These are phyloP conservation scores for Alviniconcha strummeri DNA, from an alignment of 2,888 invertebrate species.

Conservation along the genomic window DNA sequence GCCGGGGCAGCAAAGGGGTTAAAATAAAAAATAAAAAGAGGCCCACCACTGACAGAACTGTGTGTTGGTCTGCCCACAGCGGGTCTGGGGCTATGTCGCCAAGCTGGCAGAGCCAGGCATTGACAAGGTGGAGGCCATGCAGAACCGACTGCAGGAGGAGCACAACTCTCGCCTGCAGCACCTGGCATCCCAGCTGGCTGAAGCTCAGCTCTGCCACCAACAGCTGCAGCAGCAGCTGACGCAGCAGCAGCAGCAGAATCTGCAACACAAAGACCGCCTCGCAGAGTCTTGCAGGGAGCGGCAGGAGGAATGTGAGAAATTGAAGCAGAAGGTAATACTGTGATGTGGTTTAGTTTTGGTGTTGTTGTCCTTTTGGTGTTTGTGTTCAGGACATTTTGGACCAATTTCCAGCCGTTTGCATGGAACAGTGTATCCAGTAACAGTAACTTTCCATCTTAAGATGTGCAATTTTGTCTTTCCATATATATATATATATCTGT, in stretches of 20 bases:
- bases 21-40: no score
- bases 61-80: not conserved
- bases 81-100: not conserved
- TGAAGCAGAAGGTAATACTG: conserved; percentile 1
- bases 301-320: conserved; percentile 2
- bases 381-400: no score
- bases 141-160: not conserved
- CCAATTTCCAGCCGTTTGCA: no score
- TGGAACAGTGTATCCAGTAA: no score
- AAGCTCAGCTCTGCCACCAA: not conserved
- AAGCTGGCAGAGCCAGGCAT: conserved; percentile 13
- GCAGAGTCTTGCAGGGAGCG: not conserved
- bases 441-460: no score
- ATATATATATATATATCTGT: no score
- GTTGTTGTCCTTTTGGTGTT: no score
- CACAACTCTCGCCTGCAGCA: not conserved
- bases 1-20: no score
- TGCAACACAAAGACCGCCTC: not conserved
- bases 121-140: not conserved
- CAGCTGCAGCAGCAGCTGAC: conserved; percentile 14
- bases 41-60: not conserved
- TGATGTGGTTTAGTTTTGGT: no score
- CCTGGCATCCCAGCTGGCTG: not conserved
- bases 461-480: no score
- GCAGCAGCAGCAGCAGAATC: conserved; percentile 13